A percentile compares a stretch with the other conserved stretches of the same genome.
Conservation (phyloP, 2,888 invertebrate species). For the Drosophila merina region DNA sequence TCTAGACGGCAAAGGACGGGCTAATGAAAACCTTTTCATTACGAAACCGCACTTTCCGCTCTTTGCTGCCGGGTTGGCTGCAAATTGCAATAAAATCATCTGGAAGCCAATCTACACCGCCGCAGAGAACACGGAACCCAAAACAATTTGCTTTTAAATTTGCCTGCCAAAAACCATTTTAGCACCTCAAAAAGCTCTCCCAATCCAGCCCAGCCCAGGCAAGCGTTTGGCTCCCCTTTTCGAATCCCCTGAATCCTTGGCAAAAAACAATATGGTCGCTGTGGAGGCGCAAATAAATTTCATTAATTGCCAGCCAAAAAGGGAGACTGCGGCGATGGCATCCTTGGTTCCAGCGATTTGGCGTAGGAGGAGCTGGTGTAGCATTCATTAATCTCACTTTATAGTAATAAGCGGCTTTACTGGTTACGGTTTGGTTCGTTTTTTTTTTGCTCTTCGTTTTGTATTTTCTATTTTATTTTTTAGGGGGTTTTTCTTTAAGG, state of each 20-base stretch:
- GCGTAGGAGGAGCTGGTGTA: slow-evolving; percentile 22
- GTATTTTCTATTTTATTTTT: slow-evolving; percentile 11
- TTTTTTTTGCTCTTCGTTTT: background rate
- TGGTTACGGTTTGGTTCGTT: slow-evolving; percentile 60
- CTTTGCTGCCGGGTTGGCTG: slow-evolving; percentile 9
- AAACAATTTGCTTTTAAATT: slow-evolving; percentile 76
- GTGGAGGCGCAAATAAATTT: slow-evolving; percentile 69
- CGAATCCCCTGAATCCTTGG: slow-evolving; percentile 15
- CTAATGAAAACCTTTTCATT: slow-evolving; percentile 39
- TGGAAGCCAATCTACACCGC: slow-evolving; percentile 49
- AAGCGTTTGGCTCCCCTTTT: background rate
- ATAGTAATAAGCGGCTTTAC: slow-evolving; percentile 80
- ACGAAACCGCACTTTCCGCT: slow-evolving; percentile 23
- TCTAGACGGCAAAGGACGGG: slow-evolving; percentile 36
- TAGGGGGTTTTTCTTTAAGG: slow-evolving; percentile 1
- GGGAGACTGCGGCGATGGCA: slow-evolving; percentile 33
- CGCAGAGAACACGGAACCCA: slow-evolving; percentile 36
- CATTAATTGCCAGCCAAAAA: slow-evolving; percentile 76
- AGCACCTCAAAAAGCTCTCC: slow-evolving; percentile 28
- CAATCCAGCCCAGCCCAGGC: slow-evolving; percentile 6
- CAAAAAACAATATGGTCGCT: slow-evolving; percentile 59
- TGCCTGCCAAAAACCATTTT: slow-evolving; percentile 44
- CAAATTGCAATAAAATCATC: slow-evolving; percentile 63
- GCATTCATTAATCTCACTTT: slow-evolving; percentile 81
- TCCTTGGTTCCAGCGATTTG: slow-evolving; percentile 24